Conservation (phyloP, 2,797 vertebrate species). For the Sebastiscus albofasciatus region DNA sequence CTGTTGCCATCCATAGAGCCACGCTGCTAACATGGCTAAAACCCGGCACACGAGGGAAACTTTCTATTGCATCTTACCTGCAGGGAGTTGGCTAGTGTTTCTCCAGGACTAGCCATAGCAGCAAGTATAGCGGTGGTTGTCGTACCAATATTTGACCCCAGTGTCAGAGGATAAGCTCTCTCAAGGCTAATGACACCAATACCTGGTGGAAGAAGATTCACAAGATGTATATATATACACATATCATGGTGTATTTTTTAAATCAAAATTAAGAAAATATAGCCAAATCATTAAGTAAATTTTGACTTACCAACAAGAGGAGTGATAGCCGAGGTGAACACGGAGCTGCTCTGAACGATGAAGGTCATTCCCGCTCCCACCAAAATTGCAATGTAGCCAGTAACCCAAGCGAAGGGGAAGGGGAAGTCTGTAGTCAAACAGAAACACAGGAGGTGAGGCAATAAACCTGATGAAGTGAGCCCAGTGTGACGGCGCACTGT, state of each 20-base stretch:
- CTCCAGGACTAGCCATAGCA: constrained; percentile 92
- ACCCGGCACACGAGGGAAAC: not conserved
- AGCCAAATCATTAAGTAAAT: not conserved
- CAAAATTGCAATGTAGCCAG: constrained; percentile 93
- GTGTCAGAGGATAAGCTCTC: constrained; percentile 92
- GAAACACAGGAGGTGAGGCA: constrained; percentile 7
- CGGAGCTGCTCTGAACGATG: constrained; percentile 96
- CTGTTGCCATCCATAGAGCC: not conserved
- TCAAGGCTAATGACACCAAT: constrained; percentile 95
- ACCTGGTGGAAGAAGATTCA: constrained; percentile 74
- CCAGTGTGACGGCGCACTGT: not conserved
- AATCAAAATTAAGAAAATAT: not conserved
- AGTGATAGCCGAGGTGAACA: constrained; percentile 97
- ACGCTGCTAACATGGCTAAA: not conserved
- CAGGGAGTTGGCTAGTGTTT: constrained; percentile 85
- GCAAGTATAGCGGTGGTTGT: constrained; percentile 96
- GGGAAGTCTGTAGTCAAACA: constrained; percentile 89
- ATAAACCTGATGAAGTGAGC: constrained; percentile 3
- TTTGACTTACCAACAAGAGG: constrained; percentile 92
- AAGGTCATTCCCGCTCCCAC: constrained; percentile 98
- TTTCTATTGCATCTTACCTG: constrained; percentile 81
- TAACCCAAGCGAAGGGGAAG: constrained; percentile 93
- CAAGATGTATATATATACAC: not conserved
- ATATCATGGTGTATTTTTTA: not conserved
- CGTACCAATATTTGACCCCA: constrained; percentile 96